phyloP scores from a whole-genome alignment of 2,888 invertebrate genomes.

The Dusona sp. region DNA sequence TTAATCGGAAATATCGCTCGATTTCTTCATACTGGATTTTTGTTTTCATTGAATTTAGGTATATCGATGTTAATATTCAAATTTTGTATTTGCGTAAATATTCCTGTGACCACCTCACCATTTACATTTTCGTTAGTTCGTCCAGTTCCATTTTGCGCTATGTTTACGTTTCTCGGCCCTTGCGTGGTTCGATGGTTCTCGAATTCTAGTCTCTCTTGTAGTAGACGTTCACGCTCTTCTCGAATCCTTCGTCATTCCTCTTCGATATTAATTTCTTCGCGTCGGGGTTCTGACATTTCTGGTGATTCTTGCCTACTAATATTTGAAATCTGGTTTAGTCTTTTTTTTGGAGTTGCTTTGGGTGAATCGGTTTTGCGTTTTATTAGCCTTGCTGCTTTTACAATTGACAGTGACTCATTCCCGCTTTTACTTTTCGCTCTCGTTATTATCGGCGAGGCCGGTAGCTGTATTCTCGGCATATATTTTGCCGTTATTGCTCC shows the following conservation, averaged over 20 bases:
- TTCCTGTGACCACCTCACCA: no score
- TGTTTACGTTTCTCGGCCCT: neutral
- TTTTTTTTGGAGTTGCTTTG: neutral
- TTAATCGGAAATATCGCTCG: slow-evolving; percentile 37
- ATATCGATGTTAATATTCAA: no score
- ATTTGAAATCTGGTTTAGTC: neutral
- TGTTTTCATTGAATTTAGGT: no score
- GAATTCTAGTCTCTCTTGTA: slow-evolving; percentile 2
- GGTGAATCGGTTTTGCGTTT: neutral
- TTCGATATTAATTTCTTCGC: neutral
- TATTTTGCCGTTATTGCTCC: neutral
- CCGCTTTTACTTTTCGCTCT: neutral
- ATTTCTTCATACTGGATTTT: slow-evolving; percentile 33
- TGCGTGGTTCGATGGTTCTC: neutral
- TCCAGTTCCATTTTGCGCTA: no score
- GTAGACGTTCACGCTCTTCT: neutral
- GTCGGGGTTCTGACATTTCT: slow-evolving; percentile 6
- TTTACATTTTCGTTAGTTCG: no score
- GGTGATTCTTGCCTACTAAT: neutral
- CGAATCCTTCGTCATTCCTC: neutral
- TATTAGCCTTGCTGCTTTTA: neutral
- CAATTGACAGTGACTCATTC: neutral
- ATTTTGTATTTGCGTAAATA: no score
- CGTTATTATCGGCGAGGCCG: neutral
- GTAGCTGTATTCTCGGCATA: neutral